Conservation (phyloP, 2,797 vertebrate genomes). For the Clarias platycephalus region DNA sequence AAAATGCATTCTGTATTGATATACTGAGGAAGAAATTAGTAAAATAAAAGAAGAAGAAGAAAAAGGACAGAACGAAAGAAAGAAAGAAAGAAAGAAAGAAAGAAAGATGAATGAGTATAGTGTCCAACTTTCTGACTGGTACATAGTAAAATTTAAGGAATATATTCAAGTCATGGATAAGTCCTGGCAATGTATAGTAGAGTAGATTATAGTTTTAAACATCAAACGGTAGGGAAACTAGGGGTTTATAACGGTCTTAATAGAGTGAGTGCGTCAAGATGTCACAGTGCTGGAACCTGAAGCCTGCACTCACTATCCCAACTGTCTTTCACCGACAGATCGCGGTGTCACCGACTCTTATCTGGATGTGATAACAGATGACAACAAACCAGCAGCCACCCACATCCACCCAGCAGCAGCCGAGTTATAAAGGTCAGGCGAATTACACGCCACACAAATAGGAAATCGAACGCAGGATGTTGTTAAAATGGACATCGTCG, state of each 20-base stretch:
- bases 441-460: conserved; percentile 23
- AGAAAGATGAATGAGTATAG: too few species aligned
- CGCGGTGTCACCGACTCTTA: conserved; percentile 76
- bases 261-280: conserved; percentile 23
- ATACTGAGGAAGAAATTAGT: too few species aligned
- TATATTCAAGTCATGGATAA: too few species aligned
- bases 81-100: too few species aligned
- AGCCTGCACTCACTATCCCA: conserved; percentile 71
- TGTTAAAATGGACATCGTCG: neutral
- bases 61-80: too few species aligned
- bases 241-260: neutral
- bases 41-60: too few species aligned
- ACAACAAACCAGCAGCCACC: conserved; percentile 73
- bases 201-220: neutral
- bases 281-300: conserved; percentile 70
- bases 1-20: too few species aligned
- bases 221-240: neutral
- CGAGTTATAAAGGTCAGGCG: conserved; percentile 23
- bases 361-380: conserved; percentile 79
- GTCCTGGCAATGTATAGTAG: neutral
- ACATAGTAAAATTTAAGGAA: too few species aligned
- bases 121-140: too few species aligned
- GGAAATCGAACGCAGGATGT: neutral
- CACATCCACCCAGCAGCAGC: conserved; percentile 62
- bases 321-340: conserved; percentile 73